A percentile compares a stretch with the other conserved stretches of the same genome.
Evolutionary conservation across 2,888 invertebrate species (phyloP).

Genomic region (Andrena bicolor): DNA sequence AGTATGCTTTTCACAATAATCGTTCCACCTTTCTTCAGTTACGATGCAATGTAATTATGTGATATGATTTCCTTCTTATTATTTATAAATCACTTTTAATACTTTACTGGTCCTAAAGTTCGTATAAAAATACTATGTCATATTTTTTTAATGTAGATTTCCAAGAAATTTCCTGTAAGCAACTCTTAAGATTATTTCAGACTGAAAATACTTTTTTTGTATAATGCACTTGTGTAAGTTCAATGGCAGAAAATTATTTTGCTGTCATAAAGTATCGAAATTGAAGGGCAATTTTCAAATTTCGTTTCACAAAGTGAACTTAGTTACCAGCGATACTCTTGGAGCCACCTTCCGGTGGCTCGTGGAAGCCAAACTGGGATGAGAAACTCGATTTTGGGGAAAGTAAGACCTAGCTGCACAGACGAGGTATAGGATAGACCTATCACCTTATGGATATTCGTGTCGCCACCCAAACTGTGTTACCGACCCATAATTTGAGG

Average conservation of each 20-base stretch:
- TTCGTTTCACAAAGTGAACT: background rate
- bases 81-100: background rate
- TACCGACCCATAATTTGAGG: too few relatives aligned
- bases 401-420: background rate
- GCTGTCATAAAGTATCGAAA: background rate
- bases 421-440: background rate
- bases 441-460: too few relatives aligned
- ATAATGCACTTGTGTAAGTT: too few relatives aligned
- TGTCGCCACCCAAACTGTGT: too few relatives aligned
- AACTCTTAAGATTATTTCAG: too few relatives aligned
- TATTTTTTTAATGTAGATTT: background rate
- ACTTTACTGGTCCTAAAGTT: too few relatives aligned
- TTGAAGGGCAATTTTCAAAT: background rate
- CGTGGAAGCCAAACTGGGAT: background rate
- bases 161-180: too few relatives aligned
- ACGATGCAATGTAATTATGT: constrained; percentile 1
- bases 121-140: background rate
- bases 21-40: background rate
- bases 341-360: constrained; percentile 23
- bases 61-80: background rate
- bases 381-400: background rate
- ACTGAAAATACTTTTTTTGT: too few relatives aligned
- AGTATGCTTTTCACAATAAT: constrained; percentile 15
- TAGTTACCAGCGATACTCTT: constrained; percentile 1
- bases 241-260: background rate